Base-by-base conservation (phyloP, 30 jellyfish, hydroid and myxozoan genomes). In the Hydra vulgaris region DNA sequence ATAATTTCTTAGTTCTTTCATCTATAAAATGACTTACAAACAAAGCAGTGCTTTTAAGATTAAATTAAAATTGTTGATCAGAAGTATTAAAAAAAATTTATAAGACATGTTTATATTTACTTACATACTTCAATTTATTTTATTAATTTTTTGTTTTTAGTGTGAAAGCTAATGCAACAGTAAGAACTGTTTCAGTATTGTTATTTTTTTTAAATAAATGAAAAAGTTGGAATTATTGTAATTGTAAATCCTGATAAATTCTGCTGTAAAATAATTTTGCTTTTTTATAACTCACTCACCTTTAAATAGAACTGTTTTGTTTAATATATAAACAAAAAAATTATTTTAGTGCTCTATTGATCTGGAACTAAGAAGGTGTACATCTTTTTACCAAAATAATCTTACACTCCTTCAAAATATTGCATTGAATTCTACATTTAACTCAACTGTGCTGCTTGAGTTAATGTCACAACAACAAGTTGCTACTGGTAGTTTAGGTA, bases 311-410 rank as follows among this genome's bases (percentile, higher is more conserved):
- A n/a, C n/a, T n/a, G n/a, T n/a, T n/a, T n/a, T n/a, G n/a, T n/a
- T n/a, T n/a, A n/a, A n/a, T n/a, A n/a, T n/a, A n/a, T n/a, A n/a
- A n/a, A n/a, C n/a, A n/a, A n/a, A 23, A 3, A 69, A 69, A 40
- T 40, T 40, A 3, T 5, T 40, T 40, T 67, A 89, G 97, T 89
- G 97, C 78, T 82, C 75, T 23, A 79, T 89, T 25, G 97, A 89
- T 82, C 78, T 89, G 80, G 97, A 85, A 71, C 78, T 89, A 67
- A 56, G 95, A 70, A 40, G 97, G 24, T 89, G 97, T 78, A 94
- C 97, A 12, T 89, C 95, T n/a, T 89, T 81, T 22, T 78, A 78
- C 78, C 89, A 76, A 18, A 89, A 89, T 82, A 77, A 85, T 21
- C 61, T 92, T 7, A 78, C 86, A 70, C 5, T 56, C 19, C 55